Evolutionary conservation across 2,797 vertebrate species (phyloP).

Genomic region (Nasua narica): DNA sequence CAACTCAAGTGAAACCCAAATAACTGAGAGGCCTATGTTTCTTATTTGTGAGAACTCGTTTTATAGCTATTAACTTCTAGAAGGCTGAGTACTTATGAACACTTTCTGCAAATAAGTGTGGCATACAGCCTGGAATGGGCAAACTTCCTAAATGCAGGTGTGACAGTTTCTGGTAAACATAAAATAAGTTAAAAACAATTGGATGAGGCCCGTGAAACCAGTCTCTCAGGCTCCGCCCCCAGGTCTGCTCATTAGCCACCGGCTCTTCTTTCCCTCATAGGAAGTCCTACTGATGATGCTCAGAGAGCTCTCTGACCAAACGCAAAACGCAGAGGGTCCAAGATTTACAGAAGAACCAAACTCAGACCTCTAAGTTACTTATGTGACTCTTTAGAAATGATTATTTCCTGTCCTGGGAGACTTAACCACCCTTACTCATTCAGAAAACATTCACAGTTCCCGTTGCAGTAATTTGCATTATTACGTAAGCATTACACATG

Average conservation of each 20-base stretch:
- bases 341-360: background rate
- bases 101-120: background rate
- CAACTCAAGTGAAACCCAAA: background rate
- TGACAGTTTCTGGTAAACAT: background rate
- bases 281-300: background rate
- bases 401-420: background rate
- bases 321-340: background rate
- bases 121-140: background rate
- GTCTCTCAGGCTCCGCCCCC: too few relatives aligned
- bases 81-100: background rate
- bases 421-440: background rate
- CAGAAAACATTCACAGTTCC: background rate
- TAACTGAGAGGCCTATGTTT: background rate
- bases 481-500: background rate
- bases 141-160: background rate
- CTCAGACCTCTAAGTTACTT: background rate
- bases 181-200: background rate
- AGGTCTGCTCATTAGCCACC: fast-evolving
- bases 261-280: background rate
- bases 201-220: fast-evolving
- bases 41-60: background rate
- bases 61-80: background rate
- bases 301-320: background rate
- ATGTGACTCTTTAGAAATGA: background rate
- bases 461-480: background rate